Percentiles rank a stretch among this genome's conserved stretches.
phyloP scores from a whole-genome alignment of 2,113 vertebrate species.

The Prolemur simus region DNA sequence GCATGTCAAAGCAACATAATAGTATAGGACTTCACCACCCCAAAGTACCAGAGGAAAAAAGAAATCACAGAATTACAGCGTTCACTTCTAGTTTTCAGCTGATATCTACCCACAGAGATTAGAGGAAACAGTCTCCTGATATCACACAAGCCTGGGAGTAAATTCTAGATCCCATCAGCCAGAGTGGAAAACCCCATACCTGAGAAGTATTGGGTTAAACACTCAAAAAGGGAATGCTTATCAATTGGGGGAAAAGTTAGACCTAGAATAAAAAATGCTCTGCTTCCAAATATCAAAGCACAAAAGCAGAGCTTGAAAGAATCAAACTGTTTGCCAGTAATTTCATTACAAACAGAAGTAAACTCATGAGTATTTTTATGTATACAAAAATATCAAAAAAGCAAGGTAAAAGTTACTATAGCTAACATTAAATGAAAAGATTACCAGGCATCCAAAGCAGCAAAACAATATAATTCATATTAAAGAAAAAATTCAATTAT shows the following conservation, averaged over 20 bases:
- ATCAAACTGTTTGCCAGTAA: background rate
- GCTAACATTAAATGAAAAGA: background rate
- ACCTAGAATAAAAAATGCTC: background rate
- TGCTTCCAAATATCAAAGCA: background rate
- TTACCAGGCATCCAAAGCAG: background rate
- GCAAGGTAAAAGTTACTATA: background rate
- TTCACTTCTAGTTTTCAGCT: background rate
- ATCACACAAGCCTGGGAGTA: background rate
- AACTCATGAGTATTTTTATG: background rate
- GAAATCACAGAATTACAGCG: background rate
- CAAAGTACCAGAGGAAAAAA: background rate
- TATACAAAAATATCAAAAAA: background rate
- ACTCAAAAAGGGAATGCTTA: background rate
- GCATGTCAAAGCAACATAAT: background rate
- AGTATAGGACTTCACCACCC: background rate
- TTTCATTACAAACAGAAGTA: background rate
- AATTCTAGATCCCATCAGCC: background rate
- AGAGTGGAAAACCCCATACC: background rate
- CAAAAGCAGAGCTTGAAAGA: background rate
- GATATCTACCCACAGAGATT: background rate
- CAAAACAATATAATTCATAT: background rate
- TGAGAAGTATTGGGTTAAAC: background rate
- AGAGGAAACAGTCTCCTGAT: background rate
- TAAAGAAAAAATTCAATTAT: background rate
- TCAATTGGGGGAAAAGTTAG: background rate